Conservation (phyloP, 2,797 vertebrate species). For the Chiroxiphia lanceolata region DNA sequence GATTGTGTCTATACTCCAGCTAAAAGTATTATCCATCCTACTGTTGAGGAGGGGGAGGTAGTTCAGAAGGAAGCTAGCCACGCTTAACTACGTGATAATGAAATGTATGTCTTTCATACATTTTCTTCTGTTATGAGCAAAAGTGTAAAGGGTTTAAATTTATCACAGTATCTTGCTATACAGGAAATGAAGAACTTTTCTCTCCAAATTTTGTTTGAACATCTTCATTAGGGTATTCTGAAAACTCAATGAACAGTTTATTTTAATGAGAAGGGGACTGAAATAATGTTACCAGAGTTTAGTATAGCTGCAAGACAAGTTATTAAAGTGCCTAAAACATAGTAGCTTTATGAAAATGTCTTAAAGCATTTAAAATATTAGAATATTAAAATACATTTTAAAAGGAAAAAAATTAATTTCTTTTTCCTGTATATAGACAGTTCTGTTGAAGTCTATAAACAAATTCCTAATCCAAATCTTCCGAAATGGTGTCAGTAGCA, state of each 20-base stretch:
- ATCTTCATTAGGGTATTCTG: constrained; percentile 53
- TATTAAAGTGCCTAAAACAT: not conserved
- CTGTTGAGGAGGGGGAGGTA: fast-evolving
- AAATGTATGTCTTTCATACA: not conserved
- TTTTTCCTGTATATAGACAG: not conserved
- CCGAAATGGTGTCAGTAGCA: not conserved
- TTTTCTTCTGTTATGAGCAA: constrained; percentile 34
- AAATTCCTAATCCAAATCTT: not conserved
- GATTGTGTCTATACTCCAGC: not conserved
- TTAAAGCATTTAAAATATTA: not conserved
- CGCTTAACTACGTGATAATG: not conserved
- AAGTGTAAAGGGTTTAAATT: constrained; percentile 36
- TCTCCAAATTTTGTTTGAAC: constrained; percentile 12
- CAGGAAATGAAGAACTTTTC: not conserved
- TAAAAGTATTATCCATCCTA: not conserved
- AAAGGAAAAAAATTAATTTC: not conserved
- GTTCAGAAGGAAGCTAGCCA: not conserved
- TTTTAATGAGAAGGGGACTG: constrained; percentile 64
- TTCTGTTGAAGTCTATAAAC: not conserved
- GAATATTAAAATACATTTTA: not conserved
- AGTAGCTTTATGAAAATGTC: not conserved
- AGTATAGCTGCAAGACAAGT: constrained; percentile 16
- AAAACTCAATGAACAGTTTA: constrained; percentile 45
- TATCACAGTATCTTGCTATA: constrained; percentile 24
- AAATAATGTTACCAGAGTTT: constrained; percentile 59